Evolutionary conservation across 2,113 vertebrate genomes (phyloP).

Genomic region (Eonycteris spelaea): DNA sequence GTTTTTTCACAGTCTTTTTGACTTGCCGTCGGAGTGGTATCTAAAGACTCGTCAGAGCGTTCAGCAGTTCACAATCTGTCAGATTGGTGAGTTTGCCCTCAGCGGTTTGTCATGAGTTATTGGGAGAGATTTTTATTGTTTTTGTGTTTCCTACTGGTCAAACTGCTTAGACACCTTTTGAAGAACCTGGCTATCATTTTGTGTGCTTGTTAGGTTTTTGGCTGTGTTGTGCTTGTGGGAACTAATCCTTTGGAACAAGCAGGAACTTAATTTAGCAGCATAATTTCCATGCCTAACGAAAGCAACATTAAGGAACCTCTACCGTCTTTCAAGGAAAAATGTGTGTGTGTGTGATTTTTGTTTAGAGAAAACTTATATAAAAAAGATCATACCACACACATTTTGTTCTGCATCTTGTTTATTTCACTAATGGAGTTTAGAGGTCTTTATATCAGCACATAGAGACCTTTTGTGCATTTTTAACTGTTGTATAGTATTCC

Average conservation of each 20-base stretch:
- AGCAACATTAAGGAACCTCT: background rate
- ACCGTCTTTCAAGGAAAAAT: background rate
- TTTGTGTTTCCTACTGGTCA: background rate
- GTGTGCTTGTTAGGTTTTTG: background rate
- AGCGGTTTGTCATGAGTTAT: background rate
- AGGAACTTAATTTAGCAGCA: background rate
- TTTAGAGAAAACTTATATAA: background rate
- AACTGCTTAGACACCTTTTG: background rate
- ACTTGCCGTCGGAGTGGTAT: slow-evolving; percentile 78
- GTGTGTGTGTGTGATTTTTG: background rate
- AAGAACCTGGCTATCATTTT: background rate
- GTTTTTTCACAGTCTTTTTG: slow-evolving; percentile 78
- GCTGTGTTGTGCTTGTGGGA: background rate
- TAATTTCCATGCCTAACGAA: background rate
- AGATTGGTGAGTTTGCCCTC: slow-evolving; percentile 80
- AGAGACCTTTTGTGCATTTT: background rate
- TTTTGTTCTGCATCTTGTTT: background rate
- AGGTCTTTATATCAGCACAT: background rate
- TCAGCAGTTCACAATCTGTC: slow-evolving; percentile 78
- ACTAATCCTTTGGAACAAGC: background rate
- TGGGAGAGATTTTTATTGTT: background rate
- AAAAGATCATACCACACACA: background rate
- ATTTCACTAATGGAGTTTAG: background rate
- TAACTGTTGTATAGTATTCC: background rate
- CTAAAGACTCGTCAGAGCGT: slow-evolving; percentile 75